Evolutionary conservation across 2,888 invertebrate genomes (phyloP).

Genomic region (Augiades crinisus): DNA sequence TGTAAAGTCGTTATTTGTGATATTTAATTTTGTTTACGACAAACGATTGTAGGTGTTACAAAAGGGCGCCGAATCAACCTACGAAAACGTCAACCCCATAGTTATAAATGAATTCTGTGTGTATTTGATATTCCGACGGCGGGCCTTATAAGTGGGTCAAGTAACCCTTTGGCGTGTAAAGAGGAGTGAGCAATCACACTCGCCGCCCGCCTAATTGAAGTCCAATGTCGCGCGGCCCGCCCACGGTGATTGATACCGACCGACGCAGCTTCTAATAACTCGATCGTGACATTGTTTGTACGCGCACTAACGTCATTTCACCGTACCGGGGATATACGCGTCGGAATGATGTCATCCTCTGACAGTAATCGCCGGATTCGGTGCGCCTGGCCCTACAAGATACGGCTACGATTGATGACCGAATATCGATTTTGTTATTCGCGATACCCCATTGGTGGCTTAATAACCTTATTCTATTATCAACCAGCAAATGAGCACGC

Average conservation of each 20-base stretch:
- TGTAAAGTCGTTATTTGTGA: too few species aligned
- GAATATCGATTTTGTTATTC: constrained; percentile 20
- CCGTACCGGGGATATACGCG: constrained; percentile 36
- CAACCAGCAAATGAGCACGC: background rate
- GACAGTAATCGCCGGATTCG: constrained; percentile 24
- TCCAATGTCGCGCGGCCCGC: constrained; percentile 78
- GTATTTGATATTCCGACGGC: constrained; percentile 33
- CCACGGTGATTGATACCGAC: constrained; percentile 77
- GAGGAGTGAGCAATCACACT: constrained; percentile 73
- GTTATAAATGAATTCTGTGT: background rate
- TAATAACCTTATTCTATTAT: background rate
- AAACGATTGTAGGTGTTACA: too few species aligned
- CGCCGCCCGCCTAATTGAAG: constrained; percentile 79
- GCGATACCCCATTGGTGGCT: constrained; percentile 3
- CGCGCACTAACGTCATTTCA: constrained; percentile 57
- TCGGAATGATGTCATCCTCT: constrained; percentile 29
- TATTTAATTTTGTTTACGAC: too few species aligned
- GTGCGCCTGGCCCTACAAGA: constrained; percentile 25
- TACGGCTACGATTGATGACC: constrained; percentile 31
- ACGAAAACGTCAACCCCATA: background rate
- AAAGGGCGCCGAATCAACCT: background rate
- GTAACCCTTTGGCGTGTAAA: constrained; percentile 69
- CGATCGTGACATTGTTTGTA: constrained; percentile 73
- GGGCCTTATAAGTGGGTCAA: constrained; percentile 74
- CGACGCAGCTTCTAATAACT: constrained; percentile 65